These are phyloP conservation scores for Hiodon tergisus DNA, from an alignment of 2,113 vertebrate species.

Conservation along the genomic window DNA sequence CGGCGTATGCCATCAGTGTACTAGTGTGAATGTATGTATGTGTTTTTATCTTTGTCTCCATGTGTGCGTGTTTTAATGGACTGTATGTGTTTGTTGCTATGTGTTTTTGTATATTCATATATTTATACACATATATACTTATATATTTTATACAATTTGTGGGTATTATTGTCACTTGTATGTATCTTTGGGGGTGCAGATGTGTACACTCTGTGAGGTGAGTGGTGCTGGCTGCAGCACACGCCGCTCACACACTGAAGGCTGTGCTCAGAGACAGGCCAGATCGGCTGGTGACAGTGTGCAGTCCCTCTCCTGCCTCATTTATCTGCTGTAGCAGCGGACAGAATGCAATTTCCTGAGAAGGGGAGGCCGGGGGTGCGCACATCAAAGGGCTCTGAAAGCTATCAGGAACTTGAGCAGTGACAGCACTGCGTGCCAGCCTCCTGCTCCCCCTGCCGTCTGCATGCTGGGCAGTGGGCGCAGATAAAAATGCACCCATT, in stretches of 20 bases:
- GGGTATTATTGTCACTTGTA: slow-evolving; percentile 9
- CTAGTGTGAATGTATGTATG: neutral
- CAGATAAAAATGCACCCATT: slow-evolving; percentile 59
- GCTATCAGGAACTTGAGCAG: slow-evolving; percentile 55
- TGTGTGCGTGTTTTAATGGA: neutral
- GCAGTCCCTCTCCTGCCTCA: slow-evolving; percentile 59
- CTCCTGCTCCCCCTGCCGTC: slow-evolving; percentile 45
- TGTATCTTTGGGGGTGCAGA: slow-evolving; percentile 4
- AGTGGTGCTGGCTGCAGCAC: slow-evolving; percentile 42
- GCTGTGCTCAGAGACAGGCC: slow-evolving; percentile 58
- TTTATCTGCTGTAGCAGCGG: slow-evolving; percentile 66
- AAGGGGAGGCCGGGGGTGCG: slow-evolving; percentile 49
- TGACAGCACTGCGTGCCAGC: slow-evolving; percentile 60
- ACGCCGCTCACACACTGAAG: slow-evolving; percentile 54
- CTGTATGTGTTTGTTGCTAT: slow-evolving; percentile 21
- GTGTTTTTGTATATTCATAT: slow-evolving; percentile 7
- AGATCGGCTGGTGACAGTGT: slow-evolving; percentile 56
- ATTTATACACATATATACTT: neutral
- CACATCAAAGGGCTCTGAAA: slow-evolving; percentile 65
- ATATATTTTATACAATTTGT: slow-evolving; percentile 8
- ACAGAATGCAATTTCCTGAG: slow-evolving; percentile 68
- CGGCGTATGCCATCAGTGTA: neutral
- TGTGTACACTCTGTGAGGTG: slow-evolving; percentile 16
- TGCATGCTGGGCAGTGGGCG: slow-evolving; percentile 33
- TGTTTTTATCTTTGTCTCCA: neutral